A percentile compares a stretch with the other conserved stretches of the same genome.
phyloP scores from a whole-genome alignment of 2,113 vertebrate species.

The Sciurus niger region DNA sequence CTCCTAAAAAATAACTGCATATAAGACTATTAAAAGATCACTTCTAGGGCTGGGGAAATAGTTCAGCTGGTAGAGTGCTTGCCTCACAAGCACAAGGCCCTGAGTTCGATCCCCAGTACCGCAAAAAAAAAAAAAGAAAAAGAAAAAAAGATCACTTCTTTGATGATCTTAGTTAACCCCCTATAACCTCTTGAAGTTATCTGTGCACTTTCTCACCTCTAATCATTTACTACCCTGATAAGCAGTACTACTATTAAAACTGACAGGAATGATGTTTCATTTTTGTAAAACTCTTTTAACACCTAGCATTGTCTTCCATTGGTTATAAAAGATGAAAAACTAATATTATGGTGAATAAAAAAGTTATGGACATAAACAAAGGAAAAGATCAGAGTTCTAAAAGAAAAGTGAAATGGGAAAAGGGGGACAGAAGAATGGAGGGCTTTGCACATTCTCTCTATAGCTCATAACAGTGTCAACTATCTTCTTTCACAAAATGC shows the following conservation, averaged over 20 bases:
- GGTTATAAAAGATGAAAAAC: constrained; percentile 1
- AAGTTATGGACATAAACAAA: neutral
- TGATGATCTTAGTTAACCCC: neutral
- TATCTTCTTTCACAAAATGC: neutral
- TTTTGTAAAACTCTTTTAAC: constrained; percentile 8
- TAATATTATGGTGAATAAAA: neutral
- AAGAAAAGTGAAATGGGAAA: neutral
- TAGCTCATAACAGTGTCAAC: neutral
- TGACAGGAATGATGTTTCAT: neutral
- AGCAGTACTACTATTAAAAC: neutral
- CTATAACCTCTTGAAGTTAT: constrained; percentile 31
- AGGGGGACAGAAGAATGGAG: neutral
- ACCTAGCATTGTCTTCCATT: neutral
- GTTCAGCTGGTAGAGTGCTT: too few species aligned
- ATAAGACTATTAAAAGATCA: neutral
- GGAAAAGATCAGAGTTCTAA: neutral
- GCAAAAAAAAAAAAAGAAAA: neutral
- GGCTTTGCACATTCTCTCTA: neutral
- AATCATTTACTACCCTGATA: neutral
- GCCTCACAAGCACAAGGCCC: too few species aligned
- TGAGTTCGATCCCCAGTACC: too few species aligned
- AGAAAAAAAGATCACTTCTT: neutral
- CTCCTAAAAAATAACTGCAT: constrained; percentile 23
- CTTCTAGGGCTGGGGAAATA: neutral
- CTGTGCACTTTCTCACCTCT: neutral